A percentile compares a stretch with the other conserved stretches of the same genome.
These are phyloP conservation scores for Ispidina lecontei DNA, from an alignment of 2,797 vertebrate genomes.

Conservation along the genomic window DNA sequence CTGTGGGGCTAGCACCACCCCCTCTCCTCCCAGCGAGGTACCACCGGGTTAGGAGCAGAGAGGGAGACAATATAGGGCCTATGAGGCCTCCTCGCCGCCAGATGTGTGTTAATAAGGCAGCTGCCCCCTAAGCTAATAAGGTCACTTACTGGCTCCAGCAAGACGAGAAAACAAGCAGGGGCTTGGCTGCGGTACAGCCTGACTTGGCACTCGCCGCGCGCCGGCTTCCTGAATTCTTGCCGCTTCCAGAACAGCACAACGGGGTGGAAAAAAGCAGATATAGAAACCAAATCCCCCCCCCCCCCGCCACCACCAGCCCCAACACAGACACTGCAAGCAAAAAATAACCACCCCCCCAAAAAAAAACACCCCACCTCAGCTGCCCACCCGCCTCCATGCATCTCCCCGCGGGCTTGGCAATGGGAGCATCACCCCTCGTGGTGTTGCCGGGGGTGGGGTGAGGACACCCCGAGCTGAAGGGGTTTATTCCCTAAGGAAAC, in stretches of 20 bases:
- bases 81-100: conserved; percentile 89
- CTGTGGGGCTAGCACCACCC: conserved; percentile 29
- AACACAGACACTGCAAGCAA: too few relatives aligned
- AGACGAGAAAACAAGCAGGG: conserved; percentile 96
- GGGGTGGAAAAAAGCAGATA: conserved; percentile 42
- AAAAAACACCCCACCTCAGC: too few relatives aligned
- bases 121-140: conserved; percentile 97
- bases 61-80: conserved; percentile 90
- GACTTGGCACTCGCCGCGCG: conserved; percentile 87
- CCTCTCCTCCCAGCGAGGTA: conserved; percentile 83
- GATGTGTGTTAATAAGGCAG: conserved; percentile 97
- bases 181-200: conserved; percentile 92
- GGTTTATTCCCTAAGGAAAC: background rate
- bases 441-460: too few relatives aligned
- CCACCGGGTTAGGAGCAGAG: conserved; percentile 85
- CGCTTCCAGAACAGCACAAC: conserved; percentile 63
- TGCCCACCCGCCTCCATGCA: background rate
- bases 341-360: background rate
- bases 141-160: conserved; percentile 98
- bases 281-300: background rate
- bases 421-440: too few relatives aligned
- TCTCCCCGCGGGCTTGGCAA: background rate
- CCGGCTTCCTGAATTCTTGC: conserved; percentile 86
- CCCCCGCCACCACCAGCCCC: background rate
- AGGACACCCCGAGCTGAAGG: background rate